Evolutionary conservation across 1,140 invertebrate genomes (phyloP).

Genomic region (Homarus americanus): DNA sequence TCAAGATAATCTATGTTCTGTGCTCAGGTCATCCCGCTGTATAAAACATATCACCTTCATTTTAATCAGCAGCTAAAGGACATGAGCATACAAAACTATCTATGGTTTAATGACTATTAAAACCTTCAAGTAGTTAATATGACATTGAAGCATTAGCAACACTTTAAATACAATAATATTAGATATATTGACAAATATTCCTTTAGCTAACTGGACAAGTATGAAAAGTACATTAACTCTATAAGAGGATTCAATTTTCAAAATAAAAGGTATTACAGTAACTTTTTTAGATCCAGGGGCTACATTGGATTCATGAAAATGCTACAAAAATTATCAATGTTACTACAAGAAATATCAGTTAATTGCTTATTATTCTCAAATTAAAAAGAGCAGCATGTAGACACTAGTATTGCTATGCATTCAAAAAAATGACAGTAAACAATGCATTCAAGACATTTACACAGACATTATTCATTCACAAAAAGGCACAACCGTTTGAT

Average conservation of each 20-base stretch:
- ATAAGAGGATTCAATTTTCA: neutral
- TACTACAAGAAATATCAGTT: too few relatives aligned
- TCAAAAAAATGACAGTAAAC: neutral
- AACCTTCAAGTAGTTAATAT: neutral
- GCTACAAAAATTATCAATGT: neutral
- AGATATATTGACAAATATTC: neutral
- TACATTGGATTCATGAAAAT: neutral
- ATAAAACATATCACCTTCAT: neutral
- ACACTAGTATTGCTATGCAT: conserved; percentile 2
- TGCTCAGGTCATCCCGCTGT: neutral
- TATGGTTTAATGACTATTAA: neutral
- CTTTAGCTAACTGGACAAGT: neutral
- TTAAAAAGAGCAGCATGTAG: neutral
- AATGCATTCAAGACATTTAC: neutral
- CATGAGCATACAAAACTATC: neutral
- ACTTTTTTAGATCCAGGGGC: neutral
- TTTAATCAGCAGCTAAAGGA: neutral
- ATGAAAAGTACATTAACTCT: neutral
- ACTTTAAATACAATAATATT: neutral
- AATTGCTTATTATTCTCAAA: neutral
- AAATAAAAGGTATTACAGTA: neutral
- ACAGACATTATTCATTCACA: conserved; percentile 1
- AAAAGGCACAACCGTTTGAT: conserved; percentile 10
- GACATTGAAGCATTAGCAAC: neutral
- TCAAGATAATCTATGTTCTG: too few relatives aligned